These are phyloP conservation scores for Platalea minor DNA, from an alignment of 2,797 vertebrate genomes.

Conservation along the genomic window DNA sequence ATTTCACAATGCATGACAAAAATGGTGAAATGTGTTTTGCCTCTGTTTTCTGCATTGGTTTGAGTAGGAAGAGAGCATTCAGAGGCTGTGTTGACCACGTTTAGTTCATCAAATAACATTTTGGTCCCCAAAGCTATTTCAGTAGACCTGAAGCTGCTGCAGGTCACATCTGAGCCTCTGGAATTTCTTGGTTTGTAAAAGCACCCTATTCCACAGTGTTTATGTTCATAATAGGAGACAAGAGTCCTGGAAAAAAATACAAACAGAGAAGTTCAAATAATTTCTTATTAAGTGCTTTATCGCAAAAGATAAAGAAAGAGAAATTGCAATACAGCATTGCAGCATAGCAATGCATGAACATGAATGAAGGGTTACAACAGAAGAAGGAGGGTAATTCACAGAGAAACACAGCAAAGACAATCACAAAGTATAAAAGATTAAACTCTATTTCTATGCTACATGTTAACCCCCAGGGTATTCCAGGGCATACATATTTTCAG, in stretches of 20 bases:
- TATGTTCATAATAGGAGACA: neutral
- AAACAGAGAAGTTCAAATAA: neutral
- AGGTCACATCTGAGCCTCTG: neutral
- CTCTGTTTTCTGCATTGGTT: neutral
- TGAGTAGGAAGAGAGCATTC: neutral
- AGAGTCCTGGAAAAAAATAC: neutral
- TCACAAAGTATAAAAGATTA: neutral
- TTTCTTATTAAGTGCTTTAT: neutral
- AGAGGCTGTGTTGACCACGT: neutral
- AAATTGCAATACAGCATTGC: neutral
- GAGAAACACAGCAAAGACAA: neutral
- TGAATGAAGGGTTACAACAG: neutral
- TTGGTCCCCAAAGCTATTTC: neutral
- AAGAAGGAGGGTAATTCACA: neutral
- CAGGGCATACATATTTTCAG: neutral
- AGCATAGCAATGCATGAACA: neutral
- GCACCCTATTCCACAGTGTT: neutral
- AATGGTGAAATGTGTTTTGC: neutral
- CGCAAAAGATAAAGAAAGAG: neutral
- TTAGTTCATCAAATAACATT: neutral
- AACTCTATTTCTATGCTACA: neutral
- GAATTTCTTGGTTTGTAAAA: neutral
- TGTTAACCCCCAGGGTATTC: neutral
- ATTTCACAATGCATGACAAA: neutral
- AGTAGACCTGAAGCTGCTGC: neutral